A percentile compares a stretch with the other conserved stretches of the same genome.
phyloP scores from a whole-genome alignment of 2,797 vertebrate genomes.

The Parotocinclus haroldoi region DNA sequence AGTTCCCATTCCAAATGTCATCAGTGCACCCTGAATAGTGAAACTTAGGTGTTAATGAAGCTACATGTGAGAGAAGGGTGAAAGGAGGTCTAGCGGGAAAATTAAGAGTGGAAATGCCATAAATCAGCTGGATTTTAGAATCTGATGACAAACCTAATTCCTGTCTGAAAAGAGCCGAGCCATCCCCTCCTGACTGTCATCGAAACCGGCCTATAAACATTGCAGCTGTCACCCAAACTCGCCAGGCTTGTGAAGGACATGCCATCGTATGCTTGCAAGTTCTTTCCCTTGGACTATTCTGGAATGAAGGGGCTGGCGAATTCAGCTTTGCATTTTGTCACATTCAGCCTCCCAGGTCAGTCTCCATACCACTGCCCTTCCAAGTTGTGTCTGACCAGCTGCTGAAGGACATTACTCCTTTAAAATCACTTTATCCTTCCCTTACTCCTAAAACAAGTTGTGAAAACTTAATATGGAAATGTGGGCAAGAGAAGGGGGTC shows the following conservation, averaged over 20 bases:
- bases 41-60: slow-evolving; percentile 11
- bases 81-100: slow-evolving; percentile 61
- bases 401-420: slow-evolving; percentile 74
- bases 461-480: slow-evolving; percentile 66
- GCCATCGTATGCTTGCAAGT: slow-evolving; percentile 80
- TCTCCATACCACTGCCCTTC: slow-evolving; percentile 45
- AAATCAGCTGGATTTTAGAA: slow-evolving; percentile 89
- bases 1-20: slow-evolving; percentile 65
- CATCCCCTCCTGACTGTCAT: slow-evolving; percentile 80
- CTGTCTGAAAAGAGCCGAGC: slow-evolving; percentile 78
- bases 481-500: slow-evolving; percentile 37
- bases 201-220: slow-evolving; percentile 86
- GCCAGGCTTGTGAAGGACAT: slow-evolving; percentile 76
- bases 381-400: slow-evolving; percentile 71
- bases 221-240: slow-evolving; percentile 85
- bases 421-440: slow-evolving; percentile 71
- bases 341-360: slow-evolving; percentile 61
- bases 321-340: slow-evolving; percentile 86
- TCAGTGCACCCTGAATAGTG: slow-evolving; percentile 53
- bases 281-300: slow-evolving; percentile 76
- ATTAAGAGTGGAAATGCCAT: slow-evolving; percentile 68
- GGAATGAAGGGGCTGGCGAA: slow-evolving; percentile 70
- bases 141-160: slow-evolving; percentile 88
- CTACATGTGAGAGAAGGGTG: slow-evolving; percentile 47
- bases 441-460: slow-evolving; percentile 63